Conservation (phyloP, 2,113 vertebrate genomes). For the Hippopotamus amphibius region DNA sequence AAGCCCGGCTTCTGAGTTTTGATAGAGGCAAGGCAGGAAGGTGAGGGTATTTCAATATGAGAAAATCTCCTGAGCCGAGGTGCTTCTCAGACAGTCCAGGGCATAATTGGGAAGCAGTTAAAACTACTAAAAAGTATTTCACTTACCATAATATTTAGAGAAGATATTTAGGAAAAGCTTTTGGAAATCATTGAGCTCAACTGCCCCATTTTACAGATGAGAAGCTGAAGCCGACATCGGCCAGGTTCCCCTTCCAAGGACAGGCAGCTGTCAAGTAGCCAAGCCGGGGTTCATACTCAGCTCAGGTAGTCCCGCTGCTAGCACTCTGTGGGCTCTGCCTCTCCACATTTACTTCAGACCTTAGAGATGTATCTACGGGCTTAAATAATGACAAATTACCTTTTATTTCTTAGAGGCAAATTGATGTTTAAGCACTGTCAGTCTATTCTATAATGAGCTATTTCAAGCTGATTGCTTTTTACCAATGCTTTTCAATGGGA, state of each 20-base stretch:
- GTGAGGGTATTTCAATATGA: neutral
- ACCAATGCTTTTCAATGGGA: neutral
- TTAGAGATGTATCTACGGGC: neutral
- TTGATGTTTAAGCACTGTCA: conserved; percentile 14
- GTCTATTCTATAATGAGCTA: conserved; percentile 20
- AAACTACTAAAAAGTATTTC: neutral
- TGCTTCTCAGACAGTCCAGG: neutral
- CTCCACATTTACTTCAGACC: neutral
- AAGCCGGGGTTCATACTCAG: neutral
- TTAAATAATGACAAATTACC: neutral
- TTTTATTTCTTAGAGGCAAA: conserved; percentile 40
- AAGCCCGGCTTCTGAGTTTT: neutral
- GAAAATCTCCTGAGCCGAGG: neutral
- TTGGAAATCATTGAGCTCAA: neutral
- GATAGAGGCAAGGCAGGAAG: neutral
- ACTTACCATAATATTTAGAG: neutral
- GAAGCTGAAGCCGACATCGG: neutral
- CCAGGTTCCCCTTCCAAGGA: neutral
- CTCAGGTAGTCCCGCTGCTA: neutral
- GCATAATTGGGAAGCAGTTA: neutral
- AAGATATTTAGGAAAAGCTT: neutral
- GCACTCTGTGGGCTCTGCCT: neutral
- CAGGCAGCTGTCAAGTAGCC: neutral
- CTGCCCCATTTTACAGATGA: neutral
- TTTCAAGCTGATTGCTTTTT: conserved; percentile 11